Evolutionary conservation across 2,113 vertebrate genomes (phyloP).

Genomic region (Onychostoma macrolepis): DNA sequence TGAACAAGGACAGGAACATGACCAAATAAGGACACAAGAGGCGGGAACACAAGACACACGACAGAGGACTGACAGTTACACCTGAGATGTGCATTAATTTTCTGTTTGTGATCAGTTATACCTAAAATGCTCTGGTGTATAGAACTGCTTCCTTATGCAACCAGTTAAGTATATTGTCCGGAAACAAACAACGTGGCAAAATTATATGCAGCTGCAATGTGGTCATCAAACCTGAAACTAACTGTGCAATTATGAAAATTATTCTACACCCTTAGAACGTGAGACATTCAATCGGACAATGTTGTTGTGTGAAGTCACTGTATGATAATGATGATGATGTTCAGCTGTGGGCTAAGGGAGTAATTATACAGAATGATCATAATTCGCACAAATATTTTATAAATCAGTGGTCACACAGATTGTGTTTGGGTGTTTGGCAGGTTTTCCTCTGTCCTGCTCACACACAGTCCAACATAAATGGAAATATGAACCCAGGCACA

Average conservation of each 20-base stretch:
- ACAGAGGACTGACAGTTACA: too few relatives aligned
- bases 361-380: constrained; percentile 2
- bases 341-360: background rate
- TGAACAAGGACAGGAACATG: too few relatives aligned
- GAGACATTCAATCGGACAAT: background rate
- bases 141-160: background rate
- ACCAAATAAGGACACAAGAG: too few relatives aligned
- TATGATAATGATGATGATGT: background rate
- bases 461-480: background rate
- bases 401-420: background rate
- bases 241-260: background rate
- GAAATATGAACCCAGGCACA: background rate
- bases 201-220: background rate
- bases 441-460: background rate
- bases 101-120: background rate
- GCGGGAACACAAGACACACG: too few relatives aligned
- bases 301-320: background rate
- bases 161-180: background rate
- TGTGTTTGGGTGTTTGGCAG: background rate
- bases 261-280: background rate
- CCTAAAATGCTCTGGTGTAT: background rate
- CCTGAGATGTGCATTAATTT: background rate
- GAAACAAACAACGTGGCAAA: background rate
- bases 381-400: constrained; percentile 10
- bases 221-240: background rate